A percentile compares a stretch with the other conserved stretches of the same genome.
These are phyloP conservation scores for Nomada ruficornis DNA, from an alignment of 2,888 invertebrate genomes.

Conservation along the genomic window DNA sequence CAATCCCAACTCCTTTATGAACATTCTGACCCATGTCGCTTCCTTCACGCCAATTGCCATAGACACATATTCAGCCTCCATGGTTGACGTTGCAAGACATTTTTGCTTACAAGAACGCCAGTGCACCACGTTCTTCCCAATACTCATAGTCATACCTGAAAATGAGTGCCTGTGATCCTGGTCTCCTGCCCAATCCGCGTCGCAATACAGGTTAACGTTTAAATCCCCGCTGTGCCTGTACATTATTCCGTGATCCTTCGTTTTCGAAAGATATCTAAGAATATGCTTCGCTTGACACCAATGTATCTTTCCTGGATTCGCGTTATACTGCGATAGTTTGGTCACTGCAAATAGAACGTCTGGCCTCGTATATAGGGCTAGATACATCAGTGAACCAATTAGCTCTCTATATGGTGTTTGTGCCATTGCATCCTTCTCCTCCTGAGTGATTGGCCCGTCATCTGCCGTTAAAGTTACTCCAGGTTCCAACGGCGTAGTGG, in stretches of 20 bases:
- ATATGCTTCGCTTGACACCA: not conserved
- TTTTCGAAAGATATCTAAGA: conserved; percentile 1
- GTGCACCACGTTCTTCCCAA: conserved; percentile 5
- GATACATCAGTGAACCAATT: conserved; percentile 5
- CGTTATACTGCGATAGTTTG: not conserved
- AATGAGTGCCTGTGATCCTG: conserved; percentile 27
- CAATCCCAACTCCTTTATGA: not conserved
- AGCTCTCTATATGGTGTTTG: not conserved
- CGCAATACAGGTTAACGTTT: conserved; percentile 12
- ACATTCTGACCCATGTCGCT: conserved; percentile 8
- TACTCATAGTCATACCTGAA: conserved; percentile 8
- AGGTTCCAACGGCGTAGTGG: not conserved
- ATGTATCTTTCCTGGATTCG: not conserved
- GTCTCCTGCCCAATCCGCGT: conserved; percentile 41
- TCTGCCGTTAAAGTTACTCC: not conserved
- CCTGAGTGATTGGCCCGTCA: not conserved
- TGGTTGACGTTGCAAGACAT: conserved; percentile 6
- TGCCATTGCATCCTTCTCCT: not conserved
- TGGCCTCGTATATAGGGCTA: conserved; percentile 12
- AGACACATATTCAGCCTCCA: conserved; percentile 42
- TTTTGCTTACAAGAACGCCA: not conserved
- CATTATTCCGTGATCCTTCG: conserved; percentile 1
- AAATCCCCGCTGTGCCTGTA: not conserved
- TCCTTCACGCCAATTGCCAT: conserved; percentile 20
- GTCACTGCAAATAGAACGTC: conserved; percentile 4